A percentile compares a stretch with the other conserved stretches of the same genome.
phyloP scores from a whole-genome alignment of 2,113 vertebrate genomes.

The Macquaria australasica region DNA sequence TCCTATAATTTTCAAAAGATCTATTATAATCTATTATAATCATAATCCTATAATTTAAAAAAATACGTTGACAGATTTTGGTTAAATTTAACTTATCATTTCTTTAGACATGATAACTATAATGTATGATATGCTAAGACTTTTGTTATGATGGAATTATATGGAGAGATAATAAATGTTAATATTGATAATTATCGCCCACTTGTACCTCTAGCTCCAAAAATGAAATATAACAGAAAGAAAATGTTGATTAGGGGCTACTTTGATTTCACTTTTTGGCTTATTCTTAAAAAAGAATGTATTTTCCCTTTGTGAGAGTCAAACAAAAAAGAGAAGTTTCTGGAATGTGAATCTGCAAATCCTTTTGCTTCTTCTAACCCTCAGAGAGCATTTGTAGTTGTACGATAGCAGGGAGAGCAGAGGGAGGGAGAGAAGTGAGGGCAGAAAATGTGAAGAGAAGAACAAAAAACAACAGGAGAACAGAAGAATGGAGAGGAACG shows the following conservation, averaged over 20 bases:
- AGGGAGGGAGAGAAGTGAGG: not conserved
- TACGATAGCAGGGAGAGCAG: not conserved
- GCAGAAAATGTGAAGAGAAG: not conserved
- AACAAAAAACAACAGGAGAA: not conserved
- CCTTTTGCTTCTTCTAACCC: not conserved
- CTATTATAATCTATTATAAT: no score
- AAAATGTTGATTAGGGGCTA: not conserved
- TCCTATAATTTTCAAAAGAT: no score
- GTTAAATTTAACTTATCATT: not conserved
- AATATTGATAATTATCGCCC: not conserved
- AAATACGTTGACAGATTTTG: not conserved
- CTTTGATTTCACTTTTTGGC: not conserved
- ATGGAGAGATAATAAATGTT: not conserved
- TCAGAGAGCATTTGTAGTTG: conserved; percentile 19
- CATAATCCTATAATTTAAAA: no score
- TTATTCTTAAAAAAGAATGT: not conserved
- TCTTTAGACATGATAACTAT: not conserved
- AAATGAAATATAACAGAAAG: not conserved
- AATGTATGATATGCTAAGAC: not conserved
- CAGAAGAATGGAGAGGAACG: not conserved
- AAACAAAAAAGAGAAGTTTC: not conserved
- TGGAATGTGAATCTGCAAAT: conserved; percentile 6
- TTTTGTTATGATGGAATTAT: not conserved
- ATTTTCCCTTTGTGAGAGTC: not conserved
- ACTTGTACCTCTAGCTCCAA: not conserved